phyloP scores from a whole-genome alignment of 2,113 vertebrate genomes.

The Fregetta grallaria region DNA sequence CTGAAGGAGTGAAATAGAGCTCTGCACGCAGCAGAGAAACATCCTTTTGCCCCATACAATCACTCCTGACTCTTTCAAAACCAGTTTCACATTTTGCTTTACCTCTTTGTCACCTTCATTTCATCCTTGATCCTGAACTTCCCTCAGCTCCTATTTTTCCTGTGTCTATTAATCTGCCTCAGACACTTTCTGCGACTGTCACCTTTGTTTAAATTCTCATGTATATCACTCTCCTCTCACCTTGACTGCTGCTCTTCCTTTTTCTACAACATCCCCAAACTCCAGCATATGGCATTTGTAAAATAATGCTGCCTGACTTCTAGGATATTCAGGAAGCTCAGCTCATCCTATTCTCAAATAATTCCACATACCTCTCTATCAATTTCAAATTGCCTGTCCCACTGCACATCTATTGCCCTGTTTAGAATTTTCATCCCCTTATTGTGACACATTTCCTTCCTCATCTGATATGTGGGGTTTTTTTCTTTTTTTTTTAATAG shows the following conservation, averaged over 20 bases:
- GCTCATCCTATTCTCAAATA: not conserved
- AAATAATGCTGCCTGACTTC: not conserved
- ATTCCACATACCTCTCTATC: not conserved
- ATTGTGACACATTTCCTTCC: not conserved
- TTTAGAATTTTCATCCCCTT: not conserved
- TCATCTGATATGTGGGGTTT: not conserved
- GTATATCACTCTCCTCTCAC: conserved; percentile 29
- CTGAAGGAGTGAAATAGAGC: not conserved
- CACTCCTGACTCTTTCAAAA: not conserved
- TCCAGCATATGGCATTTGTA: not conserved
- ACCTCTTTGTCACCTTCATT: not conserved
- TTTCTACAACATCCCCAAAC: not conserved
- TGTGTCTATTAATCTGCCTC: conserved; percentile 20
- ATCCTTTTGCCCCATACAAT: not conserved
- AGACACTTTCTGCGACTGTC: not conserved
- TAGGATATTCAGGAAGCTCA: not conserved
- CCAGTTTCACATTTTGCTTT: not conserved
- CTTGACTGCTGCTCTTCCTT: conserved; percentile 3
- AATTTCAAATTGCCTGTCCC: not conserved
- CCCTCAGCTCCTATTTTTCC: not conserved
- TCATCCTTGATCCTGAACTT: conserved; percentile 41
- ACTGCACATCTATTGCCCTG: not conserved
- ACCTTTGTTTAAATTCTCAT: conserved; percentile 15
- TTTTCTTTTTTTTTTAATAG: not conserved
- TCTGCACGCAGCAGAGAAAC: not conserved